Conservation (phyloP, 2,888 invertebrate species). For the Amitus sp. region DNA sequence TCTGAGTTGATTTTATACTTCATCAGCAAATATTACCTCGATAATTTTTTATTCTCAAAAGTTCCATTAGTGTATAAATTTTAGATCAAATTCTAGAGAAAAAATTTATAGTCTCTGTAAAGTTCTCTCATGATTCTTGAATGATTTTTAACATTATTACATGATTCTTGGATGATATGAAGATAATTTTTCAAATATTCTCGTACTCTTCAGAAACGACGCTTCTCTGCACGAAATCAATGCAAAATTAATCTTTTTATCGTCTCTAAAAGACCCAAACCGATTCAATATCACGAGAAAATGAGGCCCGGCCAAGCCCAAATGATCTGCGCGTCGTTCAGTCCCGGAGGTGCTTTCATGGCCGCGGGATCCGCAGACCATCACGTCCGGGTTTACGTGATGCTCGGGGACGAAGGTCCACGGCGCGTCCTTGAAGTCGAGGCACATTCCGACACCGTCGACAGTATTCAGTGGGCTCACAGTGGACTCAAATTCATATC, state of each 20-base stretch:
- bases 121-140: too few relatives aligned
- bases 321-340: conserved; percentile 94
- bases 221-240: too few relatives aligned
- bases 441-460: conserved; percentile 88
- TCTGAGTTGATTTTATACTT: too few relatives aligned
- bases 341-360: conserved; percentile 87
- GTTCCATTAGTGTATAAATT: too few relatives aligned
- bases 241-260: not conserved
- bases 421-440: conserved; percentile 72
- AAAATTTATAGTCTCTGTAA: too few relatives aligned
- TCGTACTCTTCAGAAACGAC: too few relatives aligned
- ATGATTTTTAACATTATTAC: too few relatives aligned
- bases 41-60: too few relatives aligned
- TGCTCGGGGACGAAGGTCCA: conserved; percentile 80
- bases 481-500: conserved; percentile 88
- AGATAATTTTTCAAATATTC: too few relatives aligned
- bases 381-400: conserved; percentile 90
- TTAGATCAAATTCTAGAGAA: too few relatives aligned
- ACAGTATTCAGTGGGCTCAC: conserved; percentile 96
- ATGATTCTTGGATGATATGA: too few relatives aligned
- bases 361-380: conserved; percentile 96
- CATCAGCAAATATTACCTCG: too few relatives aligned
- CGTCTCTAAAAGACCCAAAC: conserved; percentile 75
- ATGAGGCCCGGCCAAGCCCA: conserved; percentile 93
- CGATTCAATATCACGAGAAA: conserved; percentile 91